Percentiles rank a stretch among this genome's conserved stretches.
These are phyloP conservation scores for Melopsittacus undulatus DNA, from an alignment of 2,797 vertebrate species.

Conservation along the genomic window DNA sequence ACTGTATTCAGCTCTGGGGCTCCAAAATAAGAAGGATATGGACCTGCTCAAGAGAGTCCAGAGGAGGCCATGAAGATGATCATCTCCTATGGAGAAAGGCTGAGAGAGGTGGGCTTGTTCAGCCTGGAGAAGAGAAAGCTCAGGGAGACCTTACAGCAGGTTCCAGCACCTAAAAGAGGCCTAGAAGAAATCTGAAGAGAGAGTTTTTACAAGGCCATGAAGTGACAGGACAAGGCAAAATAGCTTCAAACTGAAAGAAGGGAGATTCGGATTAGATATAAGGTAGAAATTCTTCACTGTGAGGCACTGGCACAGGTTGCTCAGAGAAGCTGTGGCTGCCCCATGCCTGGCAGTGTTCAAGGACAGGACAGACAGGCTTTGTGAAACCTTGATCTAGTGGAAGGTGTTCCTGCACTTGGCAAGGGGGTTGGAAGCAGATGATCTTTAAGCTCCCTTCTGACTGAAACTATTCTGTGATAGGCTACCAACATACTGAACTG, in stretches of 20 bases:
- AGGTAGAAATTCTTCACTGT: background rate
- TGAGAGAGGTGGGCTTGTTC: background rate
- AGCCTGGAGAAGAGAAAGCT: background rate
- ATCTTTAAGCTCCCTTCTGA: background rate
- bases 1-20: too few relatives aligned
- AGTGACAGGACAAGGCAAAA: background rate
- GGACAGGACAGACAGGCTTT: background rate
- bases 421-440: background rate
- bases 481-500: background rate
- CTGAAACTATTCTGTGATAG: background rate
- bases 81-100: background rate
- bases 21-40: background rate
- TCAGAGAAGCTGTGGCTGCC: background rate
- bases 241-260: background rate
- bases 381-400: background rate
- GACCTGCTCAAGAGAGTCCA: background rate
- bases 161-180: background rate
- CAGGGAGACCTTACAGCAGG: background rate
- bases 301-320: background rate
- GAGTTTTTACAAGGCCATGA: background rate
- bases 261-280: background rate
- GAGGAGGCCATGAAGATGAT: background rate
- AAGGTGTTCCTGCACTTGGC: background rate
- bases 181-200: background rate
- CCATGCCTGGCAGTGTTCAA: background rate